Percentiles rank a stretch among this genome's conserved stretches.
Evolutionary conservation across 2,888 invertebrate species (phyloP).

Genomic region (Hanleya hanleyi): DNA sequence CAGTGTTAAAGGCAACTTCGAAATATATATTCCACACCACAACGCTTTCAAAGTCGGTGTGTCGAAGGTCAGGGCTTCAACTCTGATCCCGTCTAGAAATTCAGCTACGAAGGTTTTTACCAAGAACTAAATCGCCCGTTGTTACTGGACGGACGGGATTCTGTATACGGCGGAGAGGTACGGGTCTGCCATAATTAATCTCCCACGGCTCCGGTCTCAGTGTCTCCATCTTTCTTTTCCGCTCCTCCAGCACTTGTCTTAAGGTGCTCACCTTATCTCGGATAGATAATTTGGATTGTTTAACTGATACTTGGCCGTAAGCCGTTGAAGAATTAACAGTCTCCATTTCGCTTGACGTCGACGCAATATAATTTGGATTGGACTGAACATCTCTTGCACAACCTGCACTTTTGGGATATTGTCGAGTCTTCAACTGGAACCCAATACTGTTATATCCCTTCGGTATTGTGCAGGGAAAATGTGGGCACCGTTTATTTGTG

Average conservation of each 20-base stretch:
- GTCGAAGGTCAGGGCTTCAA: too few species aligned
- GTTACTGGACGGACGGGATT: conserved; percentile 35
- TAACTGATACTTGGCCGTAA: background rate
- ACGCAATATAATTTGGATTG: too few species aligned
- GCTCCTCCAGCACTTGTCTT: background rate
- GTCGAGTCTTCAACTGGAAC: background rate
- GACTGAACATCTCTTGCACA: background rate
- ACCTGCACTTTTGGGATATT: background rate
- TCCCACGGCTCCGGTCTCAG: conserved; percentile 41
- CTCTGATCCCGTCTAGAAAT: too few species aligned
- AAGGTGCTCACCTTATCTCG: background rate
- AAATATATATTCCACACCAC: too few species aligned
- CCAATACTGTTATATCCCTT: conserved; percentile 1
- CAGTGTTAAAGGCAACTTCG: too few species aligned
- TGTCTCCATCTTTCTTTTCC: conserved; percentile 15
- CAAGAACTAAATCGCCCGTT: too few species aligned
- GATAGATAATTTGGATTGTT: background rate
- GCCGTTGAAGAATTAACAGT: background rate
- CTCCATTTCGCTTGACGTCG: too few species aligned
- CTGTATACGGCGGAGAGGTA: conserved; percentile 38
- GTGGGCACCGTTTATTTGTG: background rate
- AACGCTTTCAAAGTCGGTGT: too few species aligned
- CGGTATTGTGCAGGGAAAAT: background rate
- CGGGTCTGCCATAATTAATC: conserved; percentile 45
- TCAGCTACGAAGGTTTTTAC: too few species aligned